Percentiles rank a stretch among this genome's conserved stretches.
Conservation (phyloP, 2,113 vertebrate genomes). For the Panthera leo region DNA sequence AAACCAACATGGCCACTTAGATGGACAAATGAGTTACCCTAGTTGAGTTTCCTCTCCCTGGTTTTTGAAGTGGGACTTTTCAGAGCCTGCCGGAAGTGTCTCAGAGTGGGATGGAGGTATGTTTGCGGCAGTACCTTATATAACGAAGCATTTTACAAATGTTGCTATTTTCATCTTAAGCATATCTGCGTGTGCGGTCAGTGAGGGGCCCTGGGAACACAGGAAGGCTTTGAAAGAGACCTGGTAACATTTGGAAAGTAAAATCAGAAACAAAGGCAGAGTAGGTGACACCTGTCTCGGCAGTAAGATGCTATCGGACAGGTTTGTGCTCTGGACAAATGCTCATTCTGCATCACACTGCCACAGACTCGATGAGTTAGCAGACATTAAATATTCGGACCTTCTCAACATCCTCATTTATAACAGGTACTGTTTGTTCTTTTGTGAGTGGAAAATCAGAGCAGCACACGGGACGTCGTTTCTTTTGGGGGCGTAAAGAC, state of each 20-base stretch:
- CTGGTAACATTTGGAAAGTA: background rate
- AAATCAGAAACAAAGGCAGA: background rate
- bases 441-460: background rate
- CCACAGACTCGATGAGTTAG: background rate
- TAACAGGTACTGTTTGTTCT: background rate
- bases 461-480: background rate
- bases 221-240: background rate
- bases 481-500: too few species aligned
- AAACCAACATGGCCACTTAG: background rate
- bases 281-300: background rate
- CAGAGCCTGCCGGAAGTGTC: background rate
- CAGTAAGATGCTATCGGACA: background rate
- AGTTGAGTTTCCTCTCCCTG: background rate
- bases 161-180: background rate
- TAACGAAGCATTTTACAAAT: background rate
- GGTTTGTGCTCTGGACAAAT: background rate
- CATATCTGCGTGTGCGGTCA: background rate
- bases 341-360: background rate
- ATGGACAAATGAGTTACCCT: background rate
- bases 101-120: accelerated
- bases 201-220: background rate
- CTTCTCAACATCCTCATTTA: background rate
- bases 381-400: background rate
- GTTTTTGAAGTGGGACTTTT: background rate
- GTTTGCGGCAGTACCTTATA: background rate